Percentiles rank a stretch among this genome's conserved stretches.
Conservation (phyloP, 53 echinoderm and acorn worm genomes). For the Hippasteria phrygiana region DNA sequence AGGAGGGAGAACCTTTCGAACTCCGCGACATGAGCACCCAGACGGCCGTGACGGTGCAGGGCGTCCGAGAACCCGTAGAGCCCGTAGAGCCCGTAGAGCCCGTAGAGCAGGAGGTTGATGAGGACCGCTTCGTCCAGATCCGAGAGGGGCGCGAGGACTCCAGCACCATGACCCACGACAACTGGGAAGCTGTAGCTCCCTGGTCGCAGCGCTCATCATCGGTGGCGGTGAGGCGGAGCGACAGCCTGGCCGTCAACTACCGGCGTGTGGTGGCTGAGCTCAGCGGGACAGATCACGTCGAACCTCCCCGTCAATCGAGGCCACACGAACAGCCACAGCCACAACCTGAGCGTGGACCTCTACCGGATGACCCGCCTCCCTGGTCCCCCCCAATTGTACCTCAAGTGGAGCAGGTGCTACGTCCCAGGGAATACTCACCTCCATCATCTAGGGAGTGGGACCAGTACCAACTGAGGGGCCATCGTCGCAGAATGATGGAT, state of each 20-base stretch:
- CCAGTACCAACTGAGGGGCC: background rate
- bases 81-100: background rate
- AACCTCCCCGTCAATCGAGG: background rate
- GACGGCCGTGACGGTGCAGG: slow-evolving; percentile 23
- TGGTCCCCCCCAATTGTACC: slow-evolving; percentile 48
- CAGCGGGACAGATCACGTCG: background rate
- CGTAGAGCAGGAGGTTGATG: background rate
- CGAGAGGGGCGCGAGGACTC: background rate
- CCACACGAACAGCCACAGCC: background rate
- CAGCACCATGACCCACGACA: slow-evolving; percentile 35
- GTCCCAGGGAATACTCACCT: background rate
- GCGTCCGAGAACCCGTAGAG: background rate
- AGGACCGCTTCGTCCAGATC: slow-evolving; percentile 29
- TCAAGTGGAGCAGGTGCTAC: slow-evolving; percentile 27
- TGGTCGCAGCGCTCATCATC: slow-evolving; percentile 15
- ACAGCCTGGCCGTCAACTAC: slow-evolving; percentile 51
- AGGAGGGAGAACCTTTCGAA: background rate
- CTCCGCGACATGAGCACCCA: slow-evolving; percentile 50
- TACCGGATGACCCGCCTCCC: slow-evolving; percentile 16
- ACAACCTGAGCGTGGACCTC: background rate
- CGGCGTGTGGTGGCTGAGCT: slow-evolving; percentile 46
- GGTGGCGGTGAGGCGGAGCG: background rate
- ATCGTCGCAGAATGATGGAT: background rate
- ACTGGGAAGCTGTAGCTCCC: slow-evolving; percentile 48
- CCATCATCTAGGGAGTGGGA: background rate